phyloP scores from a whole-genome alignment of 2,113 vertebrate species.

The Gavia stellata region DNA sequence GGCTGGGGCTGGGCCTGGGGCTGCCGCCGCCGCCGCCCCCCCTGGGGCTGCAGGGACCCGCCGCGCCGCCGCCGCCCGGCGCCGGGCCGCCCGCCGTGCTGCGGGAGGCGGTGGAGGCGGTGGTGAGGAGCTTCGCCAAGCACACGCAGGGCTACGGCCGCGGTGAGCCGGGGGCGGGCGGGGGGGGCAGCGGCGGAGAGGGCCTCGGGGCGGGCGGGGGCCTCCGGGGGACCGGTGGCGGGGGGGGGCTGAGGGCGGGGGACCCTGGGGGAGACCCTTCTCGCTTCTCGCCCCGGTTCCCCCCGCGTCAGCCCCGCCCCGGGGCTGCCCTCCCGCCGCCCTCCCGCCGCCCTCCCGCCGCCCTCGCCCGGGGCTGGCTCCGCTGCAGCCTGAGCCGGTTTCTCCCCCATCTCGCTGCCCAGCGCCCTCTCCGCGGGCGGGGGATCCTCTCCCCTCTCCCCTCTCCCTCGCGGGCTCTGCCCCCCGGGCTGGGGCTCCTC shows the following conservation, averaged over 20 bases:
- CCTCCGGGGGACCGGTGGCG: not conserved
- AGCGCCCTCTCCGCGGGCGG: not conserved
- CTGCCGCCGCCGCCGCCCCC: conserved; percentile 80
- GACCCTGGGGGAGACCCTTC: not conserved
- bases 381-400: not conserved
- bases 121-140: conserved; percentile 94
- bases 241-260: too few relatives aligned
- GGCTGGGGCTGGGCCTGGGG: conserved; percentile 62
- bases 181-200: not conserved
- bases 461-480: too few relatives aligned
- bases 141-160: conserved; percentile 95
- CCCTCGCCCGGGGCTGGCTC: not conserved
- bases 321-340: not conserved
- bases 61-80: conserved; percentile 64
- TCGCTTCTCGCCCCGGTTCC: not conserved
- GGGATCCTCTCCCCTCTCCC: not conserved
- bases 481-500: not conserved
- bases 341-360: not conserved
- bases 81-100: conserved; percentile 85
- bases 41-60: conserved; percentile 69
- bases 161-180: conserved; percentile 70
- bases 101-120: conserved; percentile 93
- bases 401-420: not conserved
- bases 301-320: not conserved
- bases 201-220: too few relatives aligned